Conservation (phyloP, 2,113 vertebrate species). For the Albula goreensis region DNA sequence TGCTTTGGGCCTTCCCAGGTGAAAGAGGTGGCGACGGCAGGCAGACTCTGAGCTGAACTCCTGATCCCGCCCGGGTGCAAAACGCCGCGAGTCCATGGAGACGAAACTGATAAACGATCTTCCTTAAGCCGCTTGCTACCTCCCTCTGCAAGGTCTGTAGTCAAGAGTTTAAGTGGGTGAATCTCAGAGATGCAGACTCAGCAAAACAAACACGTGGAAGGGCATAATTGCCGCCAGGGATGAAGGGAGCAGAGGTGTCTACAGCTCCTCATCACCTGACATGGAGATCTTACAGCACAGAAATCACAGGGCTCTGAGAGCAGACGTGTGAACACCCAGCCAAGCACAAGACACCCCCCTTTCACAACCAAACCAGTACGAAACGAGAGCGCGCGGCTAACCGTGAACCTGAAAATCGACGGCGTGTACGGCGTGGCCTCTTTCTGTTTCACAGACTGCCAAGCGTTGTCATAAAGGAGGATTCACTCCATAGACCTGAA, state of each 20-base stretch:
- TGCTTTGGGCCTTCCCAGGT: background rate
- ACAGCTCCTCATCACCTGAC: background rate
- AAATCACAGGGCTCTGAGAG: background rate
- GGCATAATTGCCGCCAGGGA: slow-evolving; percentile 9
- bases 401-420: background rate
- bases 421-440: background rate
- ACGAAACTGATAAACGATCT: no score
- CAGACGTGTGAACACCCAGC: background rate
- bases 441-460: slow-evolving; percentile 53
- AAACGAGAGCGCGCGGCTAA: background rate
- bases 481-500: slow-evolving; percentile 63
- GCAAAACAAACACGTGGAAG: slow-evolving; percentile 43
- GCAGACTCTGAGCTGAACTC: no score
- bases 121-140: no score
- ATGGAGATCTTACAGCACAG: slow-evolving; percentile 33
- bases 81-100: no score
- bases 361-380: background rate
- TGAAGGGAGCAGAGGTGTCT: background rate
- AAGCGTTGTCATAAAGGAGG: slow-evolving; percentile 57
- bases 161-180: background rate
- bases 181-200: background rate
- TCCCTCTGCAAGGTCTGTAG: no score
- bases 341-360: background rate
- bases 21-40: background rate
- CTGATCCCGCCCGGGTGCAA: no score